Conservation (phyloP, 1,140 invertebrate genomes). For the Lithobius niger region DNA sequence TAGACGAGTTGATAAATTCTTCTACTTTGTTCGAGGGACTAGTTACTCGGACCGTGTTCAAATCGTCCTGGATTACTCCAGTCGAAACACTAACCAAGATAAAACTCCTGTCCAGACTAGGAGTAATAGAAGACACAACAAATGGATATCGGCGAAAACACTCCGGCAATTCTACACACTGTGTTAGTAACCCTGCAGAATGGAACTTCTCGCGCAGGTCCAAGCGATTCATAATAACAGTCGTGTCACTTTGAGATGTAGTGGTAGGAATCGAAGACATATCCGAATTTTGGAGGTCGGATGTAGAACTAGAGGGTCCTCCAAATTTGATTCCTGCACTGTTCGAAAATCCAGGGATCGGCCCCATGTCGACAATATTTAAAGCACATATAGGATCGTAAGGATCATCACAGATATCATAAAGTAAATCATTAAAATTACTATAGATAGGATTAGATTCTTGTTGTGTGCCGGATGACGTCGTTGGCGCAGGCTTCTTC, state of each 20-base stretch:
- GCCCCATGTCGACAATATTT: background rate
- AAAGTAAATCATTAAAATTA: constrained; percentile 30
- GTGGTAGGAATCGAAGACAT: background rate
- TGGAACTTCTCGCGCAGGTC: background rate
- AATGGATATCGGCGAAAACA: constrained; percentile 21
- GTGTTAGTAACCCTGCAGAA: constrained; percentile 13
- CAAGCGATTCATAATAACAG: background rate
- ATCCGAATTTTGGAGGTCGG: background rate
- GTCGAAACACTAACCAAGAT: constrained; percentile 23
- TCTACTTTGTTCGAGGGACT: background rate
- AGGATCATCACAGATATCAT: constrained; percentile 16
- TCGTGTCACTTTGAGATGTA: background rate
- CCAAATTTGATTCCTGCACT: background rate
- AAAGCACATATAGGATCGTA: constrained; percentile 1
- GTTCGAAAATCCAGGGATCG: background rate
- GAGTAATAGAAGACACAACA: constrained; percentile 23
- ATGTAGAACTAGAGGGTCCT: background rate
- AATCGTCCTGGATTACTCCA: background rate
- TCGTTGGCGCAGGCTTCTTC: background rate
- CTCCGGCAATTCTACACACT: constrained; percentile 27
- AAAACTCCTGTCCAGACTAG: constrained; percentile 25
- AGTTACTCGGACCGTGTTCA: background rate
- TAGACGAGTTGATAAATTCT: background rate
- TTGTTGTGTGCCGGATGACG: constrained; percentile 12
- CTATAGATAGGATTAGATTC: constrained; percentile 26